Base-by-base conservation (phyloP, 2,888 invertebrate genomes). In the Hypomecis punctinalis region DNA sequence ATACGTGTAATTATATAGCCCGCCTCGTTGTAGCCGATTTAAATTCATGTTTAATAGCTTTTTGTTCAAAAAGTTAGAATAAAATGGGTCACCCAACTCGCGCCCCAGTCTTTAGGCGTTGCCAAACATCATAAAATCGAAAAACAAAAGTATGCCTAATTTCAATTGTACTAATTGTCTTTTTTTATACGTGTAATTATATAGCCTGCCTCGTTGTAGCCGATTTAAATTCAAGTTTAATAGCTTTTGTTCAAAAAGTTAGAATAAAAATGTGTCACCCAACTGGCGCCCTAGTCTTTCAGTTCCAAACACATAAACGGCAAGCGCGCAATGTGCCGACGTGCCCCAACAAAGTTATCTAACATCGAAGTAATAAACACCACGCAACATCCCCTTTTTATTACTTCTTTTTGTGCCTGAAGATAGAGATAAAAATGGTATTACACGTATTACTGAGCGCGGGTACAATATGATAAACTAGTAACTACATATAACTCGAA, bases 301-400 rank as follows among this genome's bases (percentile, higher is more conserved):
- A n/a, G n/a, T n/a, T n/a, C 59, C 53, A 55, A 60, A 60, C 55
- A 60, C 55, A 56, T 64, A 55, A 60, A 59, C 51, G 40, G 9
- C 54, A 55, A 37, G 48, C n/a, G 37, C 45, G 53, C 46, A 57
- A 59, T 63, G 58, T 63, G 47, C 48, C 43, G 54, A 58, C 48
- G 47, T 40, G 63, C 60, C 60, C 60, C 60, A 68, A 72, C 69
- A 69, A 70, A 71, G 60, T 69, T 69, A 68, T 69, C 65, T 46
- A 68, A 67, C 69, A 65, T 47, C 59, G 49, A 53, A 64, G 63
- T 62, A 70, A 68, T 71, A 68, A 72, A 67, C 69, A 70, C 69
- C 61, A 60, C 60, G 58, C 65, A 66, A 69, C 63, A 68, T 66
- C 66, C 67, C 69, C 51, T 70, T 71, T 74, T 75, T 74, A 76